phyloP scores from a whole-genome alignment of 2,888 invertebrate species.

The Tortricodes alternella region DNA sequence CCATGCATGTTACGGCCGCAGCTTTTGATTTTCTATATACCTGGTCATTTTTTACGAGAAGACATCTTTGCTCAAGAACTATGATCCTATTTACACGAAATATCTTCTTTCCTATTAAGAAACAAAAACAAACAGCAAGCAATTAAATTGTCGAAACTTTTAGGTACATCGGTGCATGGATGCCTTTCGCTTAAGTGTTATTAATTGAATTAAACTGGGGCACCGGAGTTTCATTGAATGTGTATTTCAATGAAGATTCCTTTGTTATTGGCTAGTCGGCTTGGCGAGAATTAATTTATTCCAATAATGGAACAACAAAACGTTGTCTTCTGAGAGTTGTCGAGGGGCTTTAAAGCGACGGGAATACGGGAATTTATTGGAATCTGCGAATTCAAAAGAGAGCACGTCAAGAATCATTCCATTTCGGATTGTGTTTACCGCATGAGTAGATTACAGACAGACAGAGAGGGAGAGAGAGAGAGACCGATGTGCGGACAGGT shows the following conservation, averaged over 20 bases:
- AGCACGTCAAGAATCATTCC: neutral
- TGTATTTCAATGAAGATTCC: slow-evolving; percentile 20
- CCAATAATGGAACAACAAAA: slow-evolving; percentile 21
- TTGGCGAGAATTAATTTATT: slow-evolving; percentile 23
- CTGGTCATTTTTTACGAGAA: no score
- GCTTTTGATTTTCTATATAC: slow-evolving; percentile 19
- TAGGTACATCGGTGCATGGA: slow-evolving; percentile 4
- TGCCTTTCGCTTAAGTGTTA: slow-evolving; percentile 22
- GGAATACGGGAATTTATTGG: neutral
- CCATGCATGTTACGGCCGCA: no score
- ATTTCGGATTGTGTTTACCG: neutral
- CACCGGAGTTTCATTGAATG: slow-evolving; percentile 21
- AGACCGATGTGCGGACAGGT: no score
- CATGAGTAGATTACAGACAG: neutral
- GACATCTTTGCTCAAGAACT: no score
- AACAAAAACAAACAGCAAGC: neutral
- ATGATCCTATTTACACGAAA: no score
- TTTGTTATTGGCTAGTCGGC: slow-evolving; percentile 23
- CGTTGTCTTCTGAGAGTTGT: slow-evolving; percentile 11
- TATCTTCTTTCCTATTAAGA: no score
- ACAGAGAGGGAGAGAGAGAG: neutral
- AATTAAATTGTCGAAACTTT: neutral
- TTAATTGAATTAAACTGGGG: slow-evolving; percentile 26
- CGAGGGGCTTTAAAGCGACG: neutral
- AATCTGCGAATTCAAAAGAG: neutral